Evolutionary conservation across 35 echinoderm and acorn worm genomes (phyloP), one percentile per base, ranked within the genome.

Genomic region (Ptychodera flava): DNA sequence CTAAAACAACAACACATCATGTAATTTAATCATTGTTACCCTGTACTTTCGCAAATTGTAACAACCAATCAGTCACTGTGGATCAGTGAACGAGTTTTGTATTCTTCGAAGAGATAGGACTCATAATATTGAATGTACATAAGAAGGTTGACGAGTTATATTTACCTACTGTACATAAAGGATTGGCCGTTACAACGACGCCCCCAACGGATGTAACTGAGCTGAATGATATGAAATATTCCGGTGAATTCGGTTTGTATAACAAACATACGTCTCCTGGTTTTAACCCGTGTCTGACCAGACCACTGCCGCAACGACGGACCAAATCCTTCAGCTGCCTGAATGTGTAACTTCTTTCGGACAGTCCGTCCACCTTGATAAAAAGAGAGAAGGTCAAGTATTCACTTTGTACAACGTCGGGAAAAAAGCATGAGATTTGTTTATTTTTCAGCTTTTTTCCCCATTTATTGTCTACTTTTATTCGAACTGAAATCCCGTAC

Each of bases 151-250:
- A n/a, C n/a, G n/a, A n/a, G n/a, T n/a, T n/a, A n/a, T 15, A 35
- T 32, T 84, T 79, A 93, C 91, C 91, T 80, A 30, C 81, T 27
- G 91, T 93, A 37, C 85, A 93, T 28, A 84, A 37, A 1, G 91
- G 87, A 28, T 93, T 93, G 12, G 82, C 83, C 1, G 87, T 88
- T 31, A 80, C 89, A 6, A 89, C 83, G 0, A 81, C 35, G 0
- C 91, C 91, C 0, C 91, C 91, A 33, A 85, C 87, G 77, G 34
- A 76, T 1, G 36, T 32, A 6, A 89, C 35, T 31, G 81, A 86
- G 75, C 81, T 78, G 28, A 89, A 37, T 31, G 86, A 38, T 28
- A 88, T 36, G 16, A 88, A 33, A 77, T 85, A 93, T 77, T 93
- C 91, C 16, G 82, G 81, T 32, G 83, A 28, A 77, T 93, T 93